Percentiles rank a stretch among this genome's conserved stretches.
These are phyloP conservation scores for Takifugu rubripes DNA, from an alignment of 2,797 vertebrate species.

Conservation along the genomic window DNA sequence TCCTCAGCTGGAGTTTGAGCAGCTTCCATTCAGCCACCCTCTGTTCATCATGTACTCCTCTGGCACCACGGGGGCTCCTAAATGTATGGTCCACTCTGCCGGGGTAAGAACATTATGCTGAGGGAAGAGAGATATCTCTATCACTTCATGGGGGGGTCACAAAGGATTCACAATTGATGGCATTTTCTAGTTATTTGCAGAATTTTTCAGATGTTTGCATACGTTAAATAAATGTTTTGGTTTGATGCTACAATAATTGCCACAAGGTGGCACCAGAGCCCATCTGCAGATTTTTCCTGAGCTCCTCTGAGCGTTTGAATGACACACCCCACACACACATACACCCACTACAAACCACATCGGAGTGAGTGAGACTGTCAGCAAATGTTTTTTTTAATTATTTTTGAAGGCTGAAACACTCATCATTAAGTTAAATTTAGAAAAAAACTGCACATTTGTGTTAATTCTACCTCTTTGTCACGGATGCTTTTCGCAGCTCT, in stretches of 20 bases:
- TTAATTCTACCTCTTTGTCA: neutral
- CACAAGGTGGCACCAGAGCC: constrained; percentile 67
- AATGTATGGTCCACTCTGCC: constrained; percentile 97
- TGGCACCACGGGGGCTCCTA: constrained; percentile 93
- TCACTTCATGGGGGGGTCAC: too few species aligned
- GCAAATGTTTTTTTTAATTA: constrained; percentile 16
- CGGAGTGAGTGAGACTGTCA: constrained; percentile 18
- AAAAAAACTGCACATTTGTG: constrained; percentile 19
- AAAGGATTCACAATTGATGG: too few species aligned
- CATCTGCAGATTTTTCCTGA: constrained; percentile 14
- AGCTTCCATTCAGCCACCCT: constrained; percentile 91
- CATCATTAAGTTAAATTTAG: constrained; percentile 15
- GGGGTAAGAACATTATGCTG: constrained; percentile 79
- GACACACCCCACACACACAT: neutral
- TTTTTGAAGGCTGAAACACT: constrained; percentile 39
- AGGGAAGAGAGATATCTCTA: too few species aligned
- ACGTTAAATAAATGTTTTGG: neutral
- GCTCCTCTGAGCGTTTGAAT: neutral
- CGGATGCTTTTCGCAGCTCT: neutral
- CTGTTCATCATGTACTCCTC: constrained; percentile 96
- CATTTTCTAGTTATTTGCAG: neutral
- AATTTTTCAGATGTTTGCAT: neutral
- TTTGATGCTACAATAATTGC: neutral
- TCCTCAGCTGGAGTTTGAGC: constrained; percentile 96
- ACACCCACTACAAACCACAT: constrained; percentile 10